These are phyloP conservation scores for Aphrophora alni DNA, from an alignment of 2,888 invertebrate species.

Conservation along the genomic window DNA sequence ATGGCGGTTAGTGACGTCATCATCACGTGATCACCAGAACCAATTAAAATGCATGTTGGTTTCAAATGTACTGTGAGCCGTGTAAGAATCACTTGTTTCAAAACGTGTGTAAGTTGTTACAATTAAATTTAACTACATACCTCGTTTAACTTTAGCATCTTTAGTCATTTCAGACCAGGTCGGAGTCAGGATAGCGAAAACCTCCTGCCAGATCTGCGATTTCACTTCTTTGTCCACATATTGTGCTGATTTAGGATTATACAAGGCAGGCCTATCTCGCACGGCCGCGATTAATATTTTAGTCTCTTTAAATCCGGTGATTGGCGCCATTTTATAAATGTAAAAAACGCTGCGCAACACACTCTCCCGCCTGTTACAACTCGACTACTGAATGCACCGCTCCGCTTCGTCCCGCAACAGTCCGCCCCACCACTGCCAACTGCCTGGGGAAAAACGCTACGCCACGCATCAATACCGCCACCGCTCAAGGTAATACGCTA, in stretches of 20 bases:
- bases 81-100: background rate
- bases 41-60: background rate
- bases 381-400: background rate
- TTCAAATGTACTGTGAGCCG: background rate
- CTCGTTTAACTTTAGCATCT: background rate
- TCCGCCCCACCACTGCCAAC: background rate
- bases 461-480: background rate
- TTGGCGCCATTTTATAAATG: background rate
- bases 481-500: background rate
- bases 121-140: no score
- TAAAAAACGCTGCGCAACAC: background rate
- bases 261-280: background rate
- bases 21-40: background rate
- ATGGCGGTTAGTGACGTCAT: background rate
- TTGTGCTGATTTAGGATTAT: background rate
- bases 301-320: background rate
- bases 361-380: background rate
- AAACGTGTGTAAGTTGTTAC: background rate
- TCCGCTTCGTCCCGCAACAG: background rate
- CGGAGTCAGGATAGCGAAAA: background rate
- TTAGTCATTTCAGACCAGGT: background rate
- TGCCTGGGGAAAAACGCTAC: background rate
- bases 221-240: background rate
- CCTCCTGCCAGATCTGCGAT: background rate
- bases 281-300: background rate